phyloP scores from a whole-genome alignment of 2,113 vertebrate genomes.

The Ciconia boyciana region DNA sequence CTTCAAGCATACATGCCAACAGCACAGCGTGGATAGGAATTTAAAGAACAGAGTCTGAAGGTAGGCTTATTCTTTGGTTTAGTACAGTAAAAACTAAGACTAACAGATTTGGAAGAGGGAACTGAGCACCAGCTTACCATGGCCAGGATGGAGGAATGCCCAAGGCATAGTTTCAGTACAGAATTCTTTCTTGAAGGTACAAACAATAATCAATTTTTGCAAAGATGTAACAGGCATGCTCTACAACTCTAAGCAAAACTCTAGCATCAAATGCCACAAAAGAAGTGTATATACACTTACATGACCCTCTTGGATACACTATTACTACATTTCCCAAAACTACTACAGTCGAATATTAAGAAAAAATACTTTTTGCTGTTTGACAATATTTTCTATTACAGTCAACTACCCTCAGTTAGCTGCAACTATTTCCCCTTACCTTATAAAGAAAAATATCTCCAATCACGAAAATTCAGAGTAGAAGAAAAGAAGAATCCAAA shows the following conservation, averaged over 20 bases:
- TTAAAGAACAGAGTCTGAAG: background rate
- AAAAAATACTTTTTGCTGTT: background rate
- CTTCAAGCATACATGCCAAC: background rate
- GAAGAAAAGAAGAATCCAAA: background rate
- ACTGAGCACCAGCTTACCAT: background rate
- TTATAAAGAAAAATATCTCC: background rate
- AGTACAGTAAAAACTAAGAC: background rate
- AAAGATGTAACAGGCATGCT: background rate
- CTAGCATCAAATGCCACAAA: background rate
- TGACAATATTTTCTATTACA: background rate
- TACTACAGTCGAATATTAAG: background rate
- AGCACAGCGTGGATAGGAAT: background rate
- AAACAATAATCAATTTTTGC: background rate
- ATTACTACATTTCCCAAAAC: background rate
- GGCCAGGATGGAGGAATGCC: background rate
- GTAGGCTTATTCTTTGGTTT: background rate
- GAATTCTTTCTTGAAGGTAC: background rate
- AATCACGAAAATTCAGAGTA: background rate
- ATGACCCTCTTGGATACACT: background rate
- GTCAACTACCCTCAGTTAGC: background rate
- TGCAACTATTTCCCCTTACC: background rate
- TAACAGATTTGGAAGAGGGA: background rate
- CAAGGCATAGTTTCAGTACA: accelerated
- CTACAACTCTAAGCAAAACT: background rate
- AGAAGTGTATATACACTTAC: background rate